Conservation (phyloP, 2,113 vertebrate species). For the Heptranchias perlo region DNA sequence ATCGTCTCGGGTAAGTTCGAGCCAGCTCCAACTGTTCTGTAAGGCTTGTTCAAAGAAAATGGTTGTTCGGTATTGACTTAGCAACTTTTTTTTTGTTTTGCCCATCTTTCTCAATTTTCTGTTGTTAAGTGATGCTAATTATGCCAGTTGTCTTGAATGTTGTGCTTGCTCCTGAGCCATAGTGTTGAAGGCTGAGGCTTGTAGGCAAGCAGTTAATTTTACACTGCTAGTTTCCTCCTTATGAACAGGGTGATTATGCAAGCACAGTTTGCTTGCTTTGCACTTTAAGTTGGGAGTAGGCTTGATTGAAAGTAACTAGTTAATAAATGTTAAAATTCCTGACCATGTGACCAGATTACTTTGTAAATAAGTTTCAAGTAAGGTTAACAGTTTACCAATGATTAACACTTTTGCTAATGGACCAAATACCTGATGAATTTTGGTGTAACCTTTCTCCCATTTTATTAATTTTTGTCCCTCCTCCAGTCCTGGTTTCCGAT, state of each 20-base stretch:
- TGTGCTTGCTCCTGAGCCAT: neutral
- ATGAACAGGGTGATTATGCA: neutral
- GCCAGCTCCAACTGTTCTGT: too few relatives aligned
- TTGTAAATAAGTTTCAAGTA: neutral
- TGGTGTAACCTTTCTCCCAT: neutral
- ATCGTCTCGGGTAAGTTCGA: slow-evolving; percentile 54
- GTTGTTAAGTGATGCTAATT: neutral
- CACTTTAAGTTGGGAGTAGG: neutral
- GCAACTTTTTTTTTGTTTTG: neutral
- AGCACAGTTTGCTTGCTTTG: neutral
- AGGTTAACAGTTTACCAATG: neutral
- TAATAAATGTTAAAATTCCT: neutral
- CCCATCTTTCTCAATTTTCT: neutral
- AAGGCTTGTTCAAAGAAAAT: neutral
- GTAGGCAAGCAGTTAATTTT: neutral
- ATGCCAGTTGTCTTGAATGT: neutral
- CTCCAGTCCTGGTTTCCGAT: neutral
- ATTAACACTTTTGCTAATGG: neutral
- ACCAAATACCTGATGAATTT: neutral
- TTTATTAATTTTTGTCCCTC: neutral
- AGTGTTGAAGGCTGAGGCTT: neutral
- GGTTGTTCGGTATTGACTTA: neutral
- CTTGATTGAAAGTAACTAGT: neutral
- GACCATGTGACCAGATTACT: neutral
- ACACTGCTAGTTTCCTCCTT: neutral